Base-by-base conservation (phyloP, 2,888 invertebrate species). In the Synergus gifuensis region DNA sequence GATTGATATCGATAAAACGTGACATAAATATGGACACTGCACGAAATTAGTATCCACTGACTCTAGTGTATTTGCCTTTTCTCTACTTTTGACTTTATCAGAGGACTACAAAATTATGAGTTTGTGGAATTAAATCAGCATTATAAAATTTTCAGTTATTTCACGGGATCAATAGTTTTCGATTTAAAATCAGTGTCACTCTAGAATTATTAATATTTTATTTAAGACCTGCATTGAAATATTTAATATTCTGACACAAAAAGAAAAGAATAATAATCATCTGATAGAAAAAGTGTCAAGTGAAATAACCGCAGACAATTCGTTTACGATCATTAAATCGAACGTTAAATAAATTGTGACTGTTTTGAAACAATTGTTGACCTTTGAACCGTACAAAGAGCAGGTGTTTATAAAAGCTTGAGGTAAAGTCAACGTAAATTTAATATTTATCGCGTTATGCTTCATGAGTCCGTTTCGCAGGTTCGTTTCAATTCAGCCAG, bases 361-460 rank as follows among this genome's bases (percentile, higher is more conserved):
- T 9, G 1, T 4, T 60, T 22, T 7, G 22, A 46, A 67, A 67
- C 46, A 67, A 67, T 67, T 67, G 46, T 8, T 44, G 67, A 67
- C 67, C 67, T 67, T 22, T 67, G 67, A 67, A 44, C 67, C 2
- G 5, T 14, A 22, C 18, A 22, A 22, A 67, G 7, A 67, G 14
- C 22, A 5, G 2, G 46, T 67, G 12, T 67, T 67, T 22, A 44
- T 22, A 22, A 67, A 67, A 22, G 46, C 18, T 18, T 67, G 14
- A 67, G 44, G 36, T 28, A 60, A 66, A 66, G 42, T 40, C 14
- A 67, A n/a, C 67, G 44, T 67, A 67, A 46, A 67, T 67, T 67
- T 46, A 44, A 46, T 67, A 67, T 67, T 67, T 67, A 67, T 67
- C 66, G 12, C 66, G 66, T 67, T 60, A 60, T 60, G 60, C 60